Evolutionary conservation across 2,888 invertebrate species (phyloP).

Genomic region (Drosophila histrio): DNA sequence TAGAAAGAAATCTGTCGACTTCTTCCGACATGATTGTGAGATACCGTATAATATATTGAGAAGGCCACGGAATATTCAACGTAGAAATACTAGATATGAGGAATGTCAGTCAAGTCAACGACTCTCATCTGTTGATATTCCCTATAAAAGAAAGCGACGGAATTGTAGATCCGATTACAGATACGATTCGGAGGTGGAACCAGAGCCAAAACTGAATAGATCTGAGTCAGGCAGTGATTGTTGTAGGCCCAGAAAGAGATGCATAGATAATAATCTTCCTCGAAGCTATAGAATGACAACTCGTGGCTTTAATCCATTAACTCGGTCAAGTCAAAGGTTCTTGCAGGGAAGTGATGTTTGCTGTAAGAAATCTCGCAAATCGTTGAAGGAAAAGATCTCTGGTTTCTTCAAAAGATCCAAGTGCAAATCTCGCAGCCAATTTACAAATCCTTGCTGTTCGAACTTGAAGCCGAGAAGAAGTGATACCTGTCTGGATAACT

Average conservation of each 20-base stretch:
- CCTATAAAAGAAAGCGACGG: conserved; percentile 15
- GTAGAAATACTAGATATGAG: background rate
- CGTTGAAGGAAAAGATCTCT: conserved; percentile 29
- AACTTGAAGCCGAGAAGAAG: background rate
- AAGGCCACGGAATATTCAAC: background rate
- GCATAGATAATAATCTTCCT: background rate
- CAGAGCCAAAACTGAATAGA: background rate
- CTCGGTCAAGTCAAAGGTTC: background rate
- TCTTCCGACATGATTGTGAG: conserved; percentile 24
- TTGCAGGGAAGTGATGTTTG: background rate
- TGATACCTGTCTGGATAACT: background rate
- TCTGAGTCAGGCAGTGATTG: conserved; percentile 29
- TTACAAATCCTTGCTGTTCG: background rate
- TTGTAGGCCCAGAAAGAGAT: background rate
- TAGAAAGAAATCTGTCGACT: conserved; percentile 29
- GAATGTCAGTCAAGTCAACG: background rate
- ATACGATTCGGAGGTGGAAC: background rate
- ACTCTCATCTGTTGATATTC: conserved; percentile 33
- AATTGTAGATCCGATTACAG: background rate
- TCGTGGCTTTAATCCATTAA: background rate
- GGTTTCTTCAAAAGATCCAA: conserved; percentile 34
- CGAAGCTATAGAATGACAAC: background rate
- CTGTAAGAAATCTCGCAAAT: conserved; percentile 2
- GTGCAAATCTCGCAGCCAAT: conserved; percentile 4
- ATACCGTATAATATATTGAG: conserved; percentile 41